Conservation (phyloP, 1,140 invertebrate genomes). For the Micrasema longulum region DNA sequence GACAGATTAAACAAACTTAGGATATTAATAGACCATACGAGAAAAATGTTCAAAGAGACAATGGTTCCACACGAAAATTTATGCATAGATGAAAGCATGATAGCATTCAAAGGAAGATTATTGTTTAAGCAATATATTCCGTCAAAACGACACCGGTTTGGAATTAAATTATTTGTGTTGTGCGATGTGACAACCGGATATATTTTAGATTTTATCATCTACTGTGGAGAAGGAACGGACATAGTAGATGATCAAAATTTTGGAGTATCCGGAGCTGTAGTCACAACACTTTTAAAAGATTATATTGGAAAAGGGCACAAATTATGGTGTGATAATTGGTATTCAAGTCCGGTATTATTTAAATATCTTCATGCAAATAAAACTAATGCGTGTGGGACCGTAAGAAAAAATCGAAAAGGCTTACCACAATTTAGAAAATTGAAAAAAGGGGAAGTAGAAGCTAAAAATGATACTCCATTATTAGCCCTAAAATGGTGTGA, state of each 20-base stretch:
- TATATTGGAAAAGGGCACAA: conserved; percentile 22
- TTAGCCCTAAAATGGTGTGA: neutral
- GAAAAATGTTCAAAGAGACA: neutral
- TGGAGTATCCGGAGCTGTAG: neutral
- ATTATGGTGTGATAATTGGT: conserved; percentile 20
- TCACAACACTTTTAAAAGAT: conserved; percentile 7
- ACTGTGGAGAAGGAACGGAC: neutral
- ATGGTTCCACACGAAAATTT: neutral
- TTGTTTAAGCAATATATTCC: too few relatives aligned
- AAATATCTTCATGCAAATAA: neutral
- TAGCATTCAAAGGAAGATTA: too few relatives aligned
- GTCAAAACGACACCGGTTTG: too few relatives aligned
- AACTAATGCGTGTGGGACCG: neutral
- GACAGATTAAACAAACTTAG: neutral
- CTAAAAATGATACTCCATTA: neutral
- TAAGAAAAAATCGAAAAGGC: neutral
- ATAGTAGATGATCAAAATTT: neutral
- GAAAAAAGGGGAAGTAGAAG: neutral
- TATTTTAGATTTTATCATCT: neutral
- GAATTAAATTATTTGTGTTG: too few relatives aligned
- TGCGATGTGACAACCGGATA: too few relatives aligned
- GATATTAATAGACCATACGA: neutral
- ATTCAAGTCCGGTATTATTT: neutral
- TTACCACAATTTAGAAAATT: neutral
- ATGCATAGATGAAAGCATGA: neutral